phyloP scores from a whole-genome alignment of 2,888 invertebrate genomes.

The Elaeidobius kamerunicus region DNA sequence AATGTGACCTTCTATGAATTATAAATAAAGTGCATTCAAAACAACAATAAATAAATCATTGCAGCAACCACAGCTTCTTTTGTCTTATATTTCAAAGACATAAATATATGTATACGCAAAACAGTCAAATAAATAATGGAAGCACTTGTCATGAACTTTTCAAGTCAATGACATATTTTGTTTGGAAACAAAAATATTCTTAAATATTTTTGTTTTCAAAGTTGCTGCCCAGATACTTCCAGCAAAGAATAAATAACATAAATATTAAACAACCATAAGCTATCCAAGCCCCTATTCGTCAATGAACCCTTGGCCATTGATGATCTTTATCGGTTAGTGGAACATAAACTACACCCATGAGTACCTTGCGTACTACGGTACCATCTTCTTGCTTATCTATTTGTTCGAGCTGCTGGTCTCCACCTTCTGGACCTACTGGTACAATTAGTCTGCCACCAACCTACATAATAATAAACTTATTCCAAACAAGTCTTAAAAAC shows the following conservation, averaged over 20 bases:
- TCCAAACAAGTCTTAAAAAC: too few relatives aligned
- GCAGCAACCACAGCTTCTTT: too few relatives aligned
- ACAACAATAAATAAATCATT: too few relatives aligned
- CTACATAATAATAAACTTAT: constrained; percentile 39
- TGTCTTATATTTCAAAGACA: too few relatives aligned
- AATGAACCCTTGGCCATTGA: constrained; percentile 59
- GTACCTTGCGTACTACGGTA: constrained; percentile 64
- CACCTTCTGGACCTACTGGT: constrained; percentile 84
- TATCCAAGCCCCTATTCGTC: constrained; percentile 37
- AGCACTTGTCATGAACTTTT: too few relatives aligned
- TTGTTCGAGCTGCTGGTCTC: constrained; percentile 82
- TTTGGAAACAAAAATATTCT: too few relatives aligned
- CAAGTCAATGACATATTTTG: too few relatives aligned
- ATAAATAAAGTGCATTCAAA: too few relatives aligned
- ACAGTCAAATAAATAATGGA: too few relatives aligned
- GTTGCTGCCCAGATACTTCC: constrained; percentile 16
- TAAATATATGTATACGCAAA: too few relatives aligned
- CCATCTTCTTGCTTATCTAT: constrained; percentile 88
- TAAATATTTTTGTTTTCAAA: too few relatives aligned
- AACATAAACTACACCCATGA: constrained; percentile 97
- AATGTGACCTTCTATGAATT: too few relatives aligned
- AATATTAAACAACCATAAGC: constrained; percentile 12
- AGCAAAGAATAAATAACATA: constrained; percentile 13
- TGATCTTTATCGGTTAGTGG: constrained; percentile 85
- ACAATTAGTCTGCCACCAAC: constrained; percentile 87